These are phyloP conservation scores for Poeciliopsis turrubarensis DNA, from an alignment of 2,113 vertebrate genomes.

Conservation along the genomic window DNA sequence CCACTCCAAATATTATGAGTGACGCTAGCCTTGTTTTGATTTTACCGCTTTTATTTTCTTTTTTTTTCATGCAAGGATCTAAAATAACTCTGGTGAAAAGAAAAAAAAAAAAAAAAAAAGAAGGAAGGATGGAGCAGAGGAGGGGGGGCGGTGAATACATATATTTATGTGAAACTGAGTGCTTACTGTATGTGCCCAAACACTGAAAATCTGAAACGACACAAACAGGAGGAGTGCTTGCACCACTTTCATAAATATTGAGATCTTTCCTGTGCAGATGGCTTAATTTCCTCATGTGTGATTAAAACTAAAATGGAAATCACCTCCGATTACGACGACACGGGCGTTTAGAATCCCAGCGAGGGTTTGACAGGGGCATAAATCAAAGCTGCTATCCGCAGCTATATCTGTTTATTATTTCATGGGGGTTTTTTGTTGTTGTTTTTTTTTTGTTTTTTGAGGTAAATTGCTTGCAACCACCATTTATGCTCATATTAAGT, in stretches of 20 bases:
- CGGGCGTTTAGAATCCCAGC: constrained; percentile 14
- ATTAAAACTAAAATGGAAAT: constrained; percentile 58
- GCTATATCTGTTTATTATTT: background rate
- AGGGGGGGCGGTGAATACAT: constrained; percentile 34
- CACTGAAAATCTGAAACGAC: constrained; percentile 61
- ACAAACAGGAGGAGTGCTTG: constrained; percentile 58
- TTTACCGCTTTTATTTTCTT: constrained; percentile 58
- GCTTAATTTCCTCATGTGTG: constrained; percentile 41
- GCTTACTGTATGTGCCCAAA: constrained; percentile 39
- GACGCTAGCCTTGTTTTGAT: constrained; percentile 79
- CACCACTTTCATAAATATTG: constrained; percentile 52
- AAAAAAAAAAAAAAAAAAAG: constrained; percentile 56
- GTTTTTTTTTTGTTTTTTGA: no score
- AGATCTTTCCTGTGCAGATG: constrained; percentile 15
- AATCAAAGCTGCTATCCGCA: background rate
- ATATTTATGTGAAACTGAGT: constrained; percentile 27
- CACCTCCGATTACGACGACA: constrained; percentile 30
- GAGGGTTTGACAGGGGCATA: constrained; percentile 17
- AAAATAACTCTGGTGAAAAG: constrained; percentile 75
- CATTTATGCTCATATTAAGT: no score
- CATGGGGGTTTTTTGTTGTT: no score
- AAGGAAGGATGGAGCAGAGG: constrained; percentile 27
- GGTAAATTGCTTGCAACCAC: no score
- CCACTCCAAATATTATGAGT: constrained; percentile 93
- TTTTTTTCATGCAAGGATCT: constrained; percentile 63